Conservation (phyloP, 2,797 vertebrate genomes). For the Macropus fuliginosus region DNA sequence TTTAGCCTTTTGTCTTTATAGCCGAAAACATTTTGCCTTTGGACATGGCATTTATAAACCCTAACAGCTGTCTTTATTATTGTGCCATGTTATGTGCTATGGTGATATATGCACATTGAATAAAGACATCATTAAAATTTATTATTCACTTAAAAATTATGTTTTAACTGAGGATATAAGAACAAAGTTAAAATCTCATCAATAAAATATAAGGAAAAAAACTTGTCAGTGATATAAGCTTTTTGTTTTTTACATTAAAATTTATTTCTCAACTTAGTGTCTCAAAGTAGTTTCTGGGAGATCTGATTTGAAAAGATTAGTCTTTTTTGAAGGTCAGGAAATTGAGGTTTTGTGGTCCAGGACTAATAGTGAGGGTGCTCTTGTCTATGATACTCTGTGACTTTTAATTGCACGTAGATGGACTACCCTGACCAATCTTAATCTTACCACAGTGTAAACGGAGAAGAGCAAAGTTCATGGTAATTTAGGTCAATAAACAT, state of each 20-base stretch:
- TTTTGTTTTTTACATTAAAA: not conserved
- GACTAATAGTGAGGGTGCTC: not conserved
- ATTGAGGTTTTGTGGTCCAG: not conserved
- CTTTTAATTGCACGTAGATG: not conserved
- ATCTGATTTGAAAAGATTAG: conserved; percentile 12
- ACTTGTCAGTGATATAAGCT: not conserved
- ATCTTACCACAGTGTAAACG: not conserved
- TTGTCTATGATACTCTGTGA: conserved; percentile 8
- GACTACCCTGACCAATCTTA: not conserved
- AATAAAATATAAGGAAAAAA: conserved; percentile 13
- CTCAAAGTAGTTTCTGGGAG: conserved; percentile 22
- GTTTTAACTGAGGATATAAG: not conserved
- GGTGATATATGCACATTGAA: not conserved
- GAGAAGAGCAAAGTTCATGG: not conserved
- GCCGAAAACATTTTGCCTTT: not conserved
- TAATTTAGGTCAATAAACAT: not conserved
- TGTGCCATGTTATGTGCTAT: not conserved
- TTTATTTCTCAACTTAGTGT: conserved; percentile 28
- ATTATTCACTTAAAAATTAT: conserved; percentile 41
- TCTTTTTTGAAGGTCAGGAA: conserved; percentile 35
- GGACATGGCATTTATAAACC: not conserved
- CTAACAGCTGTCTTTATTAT: conserved; percentile 37
- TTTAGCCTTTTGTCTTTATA: conserved; percentile 1
- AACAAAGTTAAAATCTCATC: conserved; percentile 8
- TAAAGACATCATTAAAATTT: conserved; percentile 36